These are phyloP conservation scores for Proisotoma minuta DNA, from an alignment of 2,888 invertebrate species.

Conservation along the genomic window DNA sequence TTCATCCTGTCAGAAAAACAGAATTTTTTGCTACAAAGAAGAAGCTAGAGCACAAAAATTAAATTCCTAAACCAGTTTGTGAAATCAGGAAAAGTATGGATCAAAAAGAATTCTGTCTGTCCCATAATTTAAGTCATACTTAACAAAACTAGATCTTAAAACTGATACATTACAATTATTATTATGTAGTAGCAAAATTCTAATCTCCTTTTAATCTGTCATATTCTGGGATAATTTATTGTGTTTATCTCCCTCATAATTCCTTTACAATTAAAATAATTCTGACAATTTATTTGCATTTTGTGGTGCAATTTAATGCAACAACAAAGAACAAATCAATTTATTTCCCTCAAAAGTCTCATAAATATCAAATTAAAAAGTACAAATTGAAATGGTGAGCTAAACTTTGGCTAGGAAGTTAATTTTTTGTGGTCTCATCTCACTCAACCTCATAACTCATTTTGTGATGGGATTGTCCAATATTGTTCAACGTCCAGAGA, in stretches of 20 bases:
- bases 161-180: not conserved
- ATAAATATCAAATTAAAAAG: slow-evolving; percentile 8
- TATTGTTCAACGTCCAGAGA: too few relatives aligned
- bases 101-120: too few relatives aligned
- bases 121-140: not conserved
- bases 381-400: slow-evolving; percentile 13
- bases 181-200: slow-evolving; percentile 10
- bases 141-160: slow-evolving; percentile 4
- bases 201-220: slow-evolving; percentile 17
- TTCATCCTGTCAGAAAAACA: slow-evolving; percentile 12
- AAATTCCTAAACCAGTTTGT: not conserved
- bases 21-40: not conserved
- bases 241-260: slow-evolving; percentile 8
- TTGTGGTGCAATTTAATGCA: not conserved
- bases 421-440: not conserved
- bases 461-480: not conserved
- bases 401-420: not conserved
- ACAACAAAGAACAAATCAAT: slow-evolving; percentile 1
- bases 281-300: slow-evolving; percentile 2
- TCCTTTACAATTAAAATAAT: too few relatives aligned
- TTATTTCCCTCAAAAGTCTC: not conserved
- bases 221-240: slow-evolving; percentile 18
- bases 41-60: not conserved
- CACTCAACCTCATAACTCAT: slow-evolving; percentile 9
- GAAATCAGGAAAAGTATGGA: too few relatives aligned